These are phyloP conservation scores for Bubo blakistoni DNA, from an alignment of 2,113 vertebrate genomes.

Conservation along the genomic window DNA sequence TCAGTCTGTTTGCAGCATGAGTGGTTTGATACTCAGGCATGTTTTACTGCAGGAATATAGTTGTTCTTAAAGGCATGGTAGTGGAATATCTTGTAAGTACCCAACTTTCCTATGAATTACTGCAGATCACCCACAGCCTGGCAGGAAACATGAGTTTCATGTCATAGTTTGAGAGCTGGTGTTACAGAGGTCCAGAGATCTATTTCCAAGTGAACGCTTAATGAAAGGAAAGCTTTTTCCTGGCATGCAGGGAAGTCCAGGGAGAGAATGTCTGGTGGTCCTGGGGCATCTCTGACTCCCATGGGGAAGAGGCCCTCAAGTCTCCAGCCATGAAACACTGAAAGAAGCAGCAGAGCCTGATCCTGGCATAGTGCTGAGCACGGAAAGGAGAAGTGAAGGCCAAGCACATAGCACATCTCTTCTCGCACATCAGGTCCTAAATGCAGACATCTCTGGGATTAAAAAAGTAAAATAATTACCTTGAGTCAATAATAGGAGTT, in stretches of 20 bases:
- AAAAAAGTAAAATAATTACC: background rate
- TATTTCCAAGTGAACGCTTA: background rate
- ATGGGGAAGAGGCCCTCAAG: background rate
- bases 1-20: background rate
- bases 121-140: background rate
- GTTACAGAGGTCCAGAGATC: background rate
- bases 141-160: background rate
- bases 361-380: background rate
- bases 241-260: background rate
- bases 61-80: background rate
- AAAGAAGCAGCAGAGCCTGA: background rate
- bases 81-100: background rate
- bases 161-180: background rate
- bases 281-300: background rate
- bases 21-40: background rate
- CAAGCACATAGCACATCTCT: background rate
- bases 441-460: background rate
- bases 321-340: background rate
- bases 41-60: background rate
- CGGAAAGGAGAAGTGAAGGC: background rate
- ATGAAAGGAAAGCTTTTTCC: background rate
- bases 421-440: background rate
- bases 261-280: background rate
- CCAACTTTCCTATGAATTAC: background rate
- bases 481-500: background rate